Base-by-base conservation (phyloP, 2,888 invertebrate species). In the Anagyrus pseudococci region DNA sequence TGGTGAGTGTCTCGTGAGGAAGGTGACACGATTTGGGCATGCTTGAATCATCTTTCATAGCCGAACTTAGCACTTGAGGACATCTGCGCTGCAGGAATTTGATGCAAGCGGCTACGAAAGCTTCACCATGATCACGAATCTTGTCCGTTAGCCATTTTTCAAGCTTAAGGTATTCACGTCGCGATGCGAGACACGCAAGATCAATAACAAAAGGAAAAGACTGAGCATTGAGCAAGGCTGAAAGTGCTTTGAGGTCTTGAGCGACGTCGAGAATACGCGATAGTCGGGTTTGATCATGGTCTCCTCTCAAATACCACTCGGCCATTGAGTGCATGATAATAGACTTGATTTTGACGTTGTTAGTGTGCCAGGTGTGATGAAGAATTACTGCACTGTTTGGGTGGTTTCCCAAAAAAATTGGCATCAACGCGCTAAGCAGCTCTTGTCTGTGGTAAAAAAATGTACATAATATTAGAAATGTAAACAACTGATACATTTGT, bases 121-220 rank as follows among this genome's bases (percentile, higher is more conserved):
- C 85, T 79, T 94, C 98, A 19, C 96, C 96, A 80, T 98, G 96
- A 74, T 98, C 98, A 67, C 93, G 85, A 66, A 98, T 94, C 83
- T 99, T 98, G 78, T 99, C 99, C 0, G 93, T 90, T 13, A 99
- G 83, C 98, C 99, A 99, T 80, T 99, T 99, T 80, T 99, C 99
- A 20, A 99, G 83, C 78, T 99, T 99, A 13, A 99, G 85, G 80
- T 98, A 99, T 80, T 98, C 99, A 61, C 98, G 86, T 55, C 98
- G 85, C 0, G 98, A 98, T 0, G 99, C 99, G 67, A 99, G 83
- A 79, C 98, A 99, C 0, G 99, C 98, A 72, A 99, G 83, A 82
- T 99, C 99, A 70, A 99, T 97, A 43, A 97, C 94, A 82, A 99
- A 99, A n/a, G 92, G 88, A 79, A 94, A 94, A 0, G 93, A 93